Evolutionary conservation across 2,797 vertebrate genomes (phyloP).

Genomic region (Rhynchonycteris naso): DNA sequence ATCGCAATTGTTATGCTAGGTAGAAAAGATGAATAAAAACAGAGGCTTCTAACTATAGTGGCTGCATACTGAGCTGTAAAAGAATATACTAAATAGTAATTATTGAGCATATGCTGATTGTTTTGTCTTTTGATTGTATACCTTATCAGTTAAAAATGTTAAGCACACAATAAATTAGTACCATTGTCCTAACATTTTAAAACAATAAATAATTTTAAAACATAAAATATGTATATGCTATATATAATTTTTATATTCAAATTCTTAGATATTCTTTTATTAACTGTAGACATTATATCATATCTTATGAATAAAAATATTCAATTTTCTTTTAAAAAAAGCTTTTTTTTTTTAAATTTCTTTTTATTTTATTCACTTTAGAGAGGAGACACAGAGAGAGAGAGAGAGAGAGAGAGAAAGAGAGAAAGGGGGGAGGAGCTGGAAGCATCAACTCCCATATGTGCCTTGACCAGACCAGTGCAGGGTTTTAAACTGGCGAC

Average conservation of each 20-base stretch:
- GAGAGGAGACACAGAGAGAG: too few relatives aligned
- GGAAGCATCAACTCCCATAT: too few relatives aligned
- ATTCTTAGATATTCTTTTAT: constrained; percentile 1
- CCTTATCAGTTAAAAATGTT: neutral
- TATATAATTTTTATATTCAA: neutral
- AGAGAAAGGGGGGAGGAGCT: too few relatives aligned
- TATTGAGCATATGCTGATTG: neutral
- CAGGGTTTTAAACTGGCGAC: too few relatives aligned
- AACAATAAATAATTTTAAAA: constrained; percentile 29
- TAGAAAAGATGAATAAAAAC: constrained; percentile 15
- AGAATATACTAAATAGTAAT: neutral
- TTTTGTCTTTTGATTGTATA: neutral
- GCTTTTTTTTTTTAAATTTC: too few relatives aligned
- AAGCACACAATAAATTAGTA: neutral
- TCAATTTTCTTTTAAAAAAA: neutral
- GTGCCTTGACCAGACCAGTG: too few relatives aligned
- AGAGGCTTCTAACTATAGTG: neutral
- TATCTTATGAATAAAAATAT: constrained; percentile 6
- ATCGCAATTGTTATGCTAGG: neutral
- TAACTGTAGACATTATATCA: neutral
- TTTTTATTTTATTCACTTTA: too few relatives aligned
- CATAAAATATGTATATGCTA: neutral
- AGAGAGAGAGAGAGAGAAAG: too few relatives aligned
- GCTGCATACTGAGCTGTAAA: neutral
- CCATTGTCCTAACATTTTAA: neutral